Percentiles rank a stretch among this genome's conserved stretches.
Conservation (phyloP, 1,140 invertebrate genomes). For the Paraescarpia echinospica region DNA sequence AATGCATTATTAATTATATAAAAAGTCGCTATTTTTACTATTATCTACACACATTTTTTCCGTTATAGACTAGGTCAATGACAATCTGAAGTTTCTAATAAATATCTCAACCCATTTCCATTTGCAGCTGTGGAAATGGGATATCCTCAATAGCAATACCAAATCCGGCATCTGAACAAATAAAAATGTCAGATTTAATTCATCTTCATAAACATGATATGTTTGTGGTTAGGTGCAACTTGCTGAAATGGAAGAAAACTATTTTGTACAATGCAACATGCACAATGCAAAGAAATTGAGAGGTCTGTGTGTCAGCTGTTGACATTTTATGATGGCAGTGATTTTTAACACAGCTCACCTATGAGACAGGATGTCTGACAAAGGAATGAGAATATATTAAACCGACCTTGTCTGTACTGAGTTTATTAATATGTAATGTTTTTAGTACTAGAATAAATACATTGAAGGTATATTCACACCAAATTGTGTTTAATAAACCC, state of each 20-base stretch:
- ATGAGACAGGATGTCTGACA: not conserved
- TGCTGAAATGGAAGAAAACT: not conserved
- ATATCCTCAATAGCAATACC: not conserved
- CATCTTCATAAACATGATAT: constrained; percentile 1
- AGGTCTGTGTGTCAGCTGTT: not conserved
- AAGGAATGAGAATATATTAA: not conserved
- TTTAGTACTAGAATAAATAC: not conserved
- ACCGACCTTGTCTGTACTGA: not conserved
- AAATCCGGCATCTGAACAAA: not conserved
- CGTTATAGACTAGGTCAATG: not conserved
- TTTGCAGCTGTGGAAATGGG: not conserved
- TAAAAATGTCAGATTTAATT: constrained; percentile 2
- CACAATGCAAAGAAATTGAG: not conserved
- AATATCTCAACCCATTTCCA: not conserved
- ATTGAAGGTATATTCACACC: not conserved
- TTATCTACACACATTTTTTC: not conserved
- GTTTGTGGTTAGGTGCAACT: not conserved
- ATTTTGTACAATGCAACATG: not conserved
- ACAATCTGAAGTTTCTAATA: not conserved
- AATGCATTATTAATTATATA: not conserved
- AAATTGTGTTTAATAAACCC: too few species aligned
- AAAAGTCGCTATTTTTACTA: not conserved
- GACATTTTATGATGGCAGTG: not conserved
- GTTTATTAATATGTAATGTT: not conserved
- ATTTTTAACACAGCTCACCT: not conserved